Base-by-base conservation (phyloP, 2,113 vertebrate genomes). In the Albula goreensis region DNA sequence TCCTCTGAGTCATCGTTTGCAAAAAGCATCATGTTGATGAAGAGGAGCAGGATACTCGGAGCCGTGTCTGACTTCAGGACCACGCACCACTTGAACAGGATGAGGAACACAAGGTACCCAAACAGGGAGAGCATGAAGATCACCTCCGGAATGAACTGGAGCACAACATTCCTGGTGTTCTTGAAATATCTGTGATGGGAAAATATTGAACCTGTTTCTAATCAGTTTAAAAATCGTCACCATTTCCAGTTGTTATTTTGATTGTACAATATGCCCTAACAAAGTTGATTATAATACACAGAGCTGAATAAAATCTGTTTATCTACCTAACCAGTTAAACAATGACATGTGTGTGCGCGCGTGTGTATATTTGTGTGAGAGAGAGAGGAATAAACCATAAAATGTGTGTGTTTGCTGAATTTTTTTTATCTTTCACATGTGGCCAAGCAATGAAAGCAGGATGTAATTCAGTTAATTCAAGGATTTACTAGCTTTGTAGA, bases 1-100 rank as follows among this genome's bases (percentile, higher is more conserved):
- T 86, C 52, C 0, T 84, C 25, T 0, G 82, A 60, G 2, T 78
- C 86, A 0, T 79, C 80, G 48, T 92, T 89, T 80, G 85, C 88
- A 80, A 92, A 93, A 41, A 93, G 86, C 85, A 92, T 88, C 92
- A 92, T 93, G 83, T 92, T 93, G 79, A 92, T 92, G 86, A 92
- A 93, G 90, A 92, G 89, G n/a, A 91, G 83, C 0, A 92, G 90
- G 25, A 93, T 89, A 50, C 92, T 92, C 25, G 89, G 90, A n/a
- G 90, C 92, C 31, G 19, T 50, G 19, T 91, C 89, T 48, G 89
- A 82, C 13, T 81, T 78, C 4, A 87, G 53, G 5, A 83, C 79
- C 31, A 84, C 25, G 56, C 90, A 88, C 91, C 92, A 93, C 87
- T 92, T 93, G 77, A 88, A 92, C n/a, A 92, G 63, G 48, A 92